Evolutionary conservation across 2,113 vertebrate genomes (phyloP), one percentile per base, ranked within the genome.

Genomic region (Nymphicus hollandicus): DNA sequence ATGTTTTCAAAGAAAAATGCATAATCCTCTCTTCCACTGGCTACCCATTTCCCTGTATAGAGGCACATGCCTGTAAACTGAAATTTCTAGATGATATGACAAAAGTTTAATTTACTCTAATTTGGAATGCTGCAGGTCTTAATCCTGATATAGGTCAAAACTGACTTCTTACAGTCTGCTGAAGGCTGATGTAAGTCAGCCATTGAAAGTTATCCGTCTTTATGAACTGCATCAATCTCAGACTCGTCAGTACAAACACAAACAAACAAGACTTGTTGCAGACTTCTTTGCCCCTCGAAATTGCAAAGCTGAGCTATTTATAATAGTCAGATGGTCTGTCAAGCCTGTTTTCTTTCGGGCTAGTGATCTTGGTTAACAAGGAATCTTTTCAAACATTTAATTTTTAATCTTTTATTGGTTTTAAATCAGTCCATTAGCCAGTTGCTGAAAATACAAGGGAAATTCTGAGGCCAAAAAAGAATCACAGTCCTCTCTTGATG

Each of bases 151-250:
- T 70, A 91, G 74, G 83, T 91, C 53, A 89, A 95, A 95, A 77
- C 77, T 83, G 69, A 39, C 76, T 85, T 95, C 80, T 91, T 87
- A 72, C 60, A 58, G 28, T 52, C 81, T 77, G 83, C 96, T 96
- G 65, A 87, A 86, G 73, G 82, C 84, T 93, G 6, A 33, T 81
- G 25, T n/a, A 93, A 91, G 28, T 80, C 16, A 88, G 60, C 85
- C 92, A 80, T 65, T 89, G n/a, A 50, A 95, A 79, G 77, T 71
- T 73, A 87, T 47, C 88, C 93, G 25, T 70, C 46, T 92, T 93
- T 70, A 87, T 82, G 88, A 89, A 58, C 69, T 82, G 33, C 69
- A 96, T 95, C 92, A 95, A 84, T 97, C 94, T 95, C 70, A 69
- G 55, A 20, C 81, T 88, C 41, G 1, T 89, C 68, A 83, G 63